Base-by-base conservation (phyloP, 2,113 vertebrate genomes). In the Lanius collurio region DNA sequence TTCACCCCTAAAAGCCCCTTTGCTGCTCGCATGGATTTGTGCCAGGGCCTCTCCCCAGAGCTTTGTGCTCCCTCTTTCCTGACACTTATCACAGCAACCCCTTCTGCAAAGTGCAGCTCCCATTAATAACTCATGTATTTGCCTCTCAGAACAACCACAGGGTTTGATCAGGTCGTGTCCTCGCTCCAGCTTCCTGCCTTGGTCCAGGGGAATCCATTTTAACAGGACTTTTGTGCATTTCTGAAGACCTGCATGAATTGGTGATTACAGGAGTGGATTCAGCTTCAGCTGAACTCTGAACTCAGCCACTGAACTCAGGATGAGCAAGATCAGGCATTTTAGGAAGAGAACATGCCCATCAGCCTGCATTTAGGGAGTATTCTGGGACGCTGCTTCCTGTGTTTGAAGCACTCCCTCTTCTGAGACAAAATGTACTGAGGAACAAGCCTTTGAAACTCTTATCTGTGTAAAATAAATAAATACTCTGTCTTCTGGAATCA, bases 371-470 rank as follows among this genome's bases (percentile, higher is more conserved):
- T 83, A 76, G 69, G 69, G 77, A 86, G 26, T 11, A 33, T 52
- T 84, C 50, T 82, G 73, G 88, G 84, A 93, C 1, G 11, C 60
- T 56, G 64, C 42, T 89, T 89, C 92, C 87, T 94, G 65, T 78
- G 44, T 59, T 84, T 56, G 64, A 65, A 74, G 87, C 59, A 53
- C 41, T 37, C 31, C 10, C 64, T 63, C 80, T 93, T 91, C 56
- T 75, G 80, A 95, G 62, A 94, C 69, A 78, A 71, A 94, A 94
- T 71, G 90, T 87, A 37, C 87, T 31, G 69, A 81, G 70, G 70
- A 91, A 59, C 0, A 0, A 94, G 53, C 62, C 64, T 64, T 83
- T 65, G 76, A 82, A 85, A 82, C n/a, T 33, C 77, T 63, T 64
- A 19, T 67, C 39, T 71, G 23, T n/a, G 39, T 52, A 63, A 91